Conservation (phyloP, 2,113 vertebrate species). For the Casuarius casuarius region DNA sequence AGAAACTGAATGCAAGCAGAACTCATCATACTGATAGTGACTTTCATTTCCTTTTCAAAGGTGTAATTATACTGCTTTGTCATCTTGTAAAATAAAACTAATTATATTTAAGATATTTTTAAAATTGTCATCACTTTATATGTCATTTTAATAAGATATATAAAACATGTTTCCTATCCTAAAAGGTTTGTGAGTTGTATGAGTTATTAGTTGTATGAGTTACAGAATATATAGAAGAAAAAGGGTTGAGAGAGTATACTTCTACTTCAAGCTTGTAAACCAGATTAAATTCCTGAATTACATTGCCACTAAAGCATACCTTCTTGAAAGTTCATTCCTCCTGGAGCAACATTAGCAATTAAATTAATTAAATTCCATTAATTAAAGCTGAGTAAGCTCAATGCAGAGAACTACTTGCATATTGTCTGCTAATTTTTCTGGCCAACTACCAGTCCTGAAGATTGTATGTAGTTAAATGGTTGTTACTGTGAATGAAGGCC, state of each 20-base stretch:
- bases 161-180: not conserved
- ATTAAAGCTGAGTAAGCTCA: not conserved
- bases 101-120: not conserved
- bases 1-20: not conserved
- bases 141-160: not conserved
- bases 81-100: not conserved
- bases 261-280: not conserved
- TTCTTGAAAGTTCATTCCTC: not conserved
- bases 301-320: not conserved
- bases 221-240: not conserved
- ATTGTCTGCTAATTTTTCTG: not conserved
- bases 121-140: not conserved
- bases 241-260: not conserved
- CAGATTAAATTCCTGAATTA: not conserved
- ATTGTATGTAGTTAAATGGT: not conserved
- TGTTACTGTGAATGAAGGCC: not conserved
- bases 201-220: not conserved
- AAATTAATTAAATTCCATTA: slow-evolving; percentile 21
- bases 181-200: not conserved
- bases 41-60: not conserved
- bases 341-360: not conserved
- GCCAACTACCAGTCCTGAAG: not conserved
- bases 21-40: not conserved
- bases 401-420: not conserved
- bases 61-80: not conserved